Conservation (phyloP, 1,140 invertebrate genomes). For the Kradibia gibbosae region DNA sequence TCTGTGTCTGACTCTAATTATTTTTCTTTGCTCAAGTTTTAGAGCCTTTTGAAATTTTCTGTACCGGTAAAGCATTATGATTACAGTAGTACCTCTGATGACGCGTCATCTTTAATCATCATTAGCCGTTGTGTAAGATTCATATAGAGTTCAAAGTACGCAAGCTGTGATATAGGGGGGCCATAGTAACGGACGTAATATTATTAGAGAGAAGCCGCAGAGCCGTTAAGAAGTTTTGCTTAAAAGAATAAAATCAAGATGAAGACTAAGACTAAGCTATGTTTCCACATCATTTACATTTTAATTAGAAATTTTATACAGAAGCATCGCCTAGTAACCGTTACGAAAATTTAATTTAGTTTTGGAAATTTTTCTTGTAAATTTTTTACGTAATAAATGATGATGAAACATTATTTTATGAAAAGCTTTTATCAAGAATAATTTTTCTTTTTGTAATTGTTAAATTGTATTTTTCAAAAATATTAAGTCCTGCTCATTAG, state of each 20-base stretch:
- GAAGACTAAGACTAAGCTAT: neutral
- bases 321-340: neutral
- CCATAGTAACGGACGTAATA: neutral
- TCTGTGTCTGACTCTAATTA: neutral
- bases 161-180: neutral
- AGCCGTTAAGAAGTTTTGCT: neutral
- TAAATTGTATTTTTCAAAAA: too few relatives aligned
- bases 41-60: neutral
- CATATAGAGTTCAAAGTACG: neutral
- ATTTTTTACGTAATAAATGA: neutral
- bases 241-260: neutral
- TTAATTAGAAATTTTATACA: neutral
- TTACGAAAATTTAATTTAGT: neutral
- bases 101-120: neutral
- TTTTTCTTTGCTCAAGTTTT: neutral
- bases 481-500: too few relatives aligned
- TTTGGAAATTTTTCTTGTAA: neutral
- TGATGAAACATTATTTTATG: neutral
- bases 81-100: neutral
- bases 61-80: neutral
- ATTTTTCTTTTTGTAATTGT: too few relatives aligned
- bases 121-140: neutral
- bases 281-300: neutral
- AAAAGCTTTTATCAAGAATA: too few relatives aligned
- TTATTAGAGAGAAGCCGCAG: slow-evolving; percentile 10